phyloP scores from a whole-genome alignment of 2,113 vertebrate genomes.

The Chaetura pelagica region DNA sequence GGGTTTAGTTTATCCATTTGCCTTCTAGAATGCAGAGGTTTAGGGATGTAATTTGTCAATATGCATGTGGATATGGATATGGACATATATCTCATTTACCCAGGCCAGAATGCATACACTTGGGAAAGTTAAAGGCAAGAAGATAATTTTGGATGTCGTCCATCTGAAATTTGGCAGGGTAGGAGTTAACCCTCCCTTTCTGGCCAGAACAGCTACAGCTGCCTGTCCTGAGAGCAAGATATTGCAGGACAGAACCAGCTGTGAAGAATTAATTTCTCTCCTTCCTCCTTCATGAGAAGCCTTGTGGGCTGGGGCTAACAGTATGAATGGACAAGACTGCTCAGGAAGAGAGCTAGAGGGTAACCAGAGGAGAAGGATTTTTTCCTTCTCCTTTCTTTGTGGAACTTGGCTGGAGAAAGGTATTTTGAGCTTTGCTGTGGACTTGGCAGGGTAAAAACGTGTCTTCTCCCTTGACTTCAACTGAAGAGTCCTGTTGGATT shows the following conservation, averaged over 20 bases:
- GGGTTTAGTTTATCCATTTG: background rate
- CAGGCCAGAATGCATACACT: background rate
- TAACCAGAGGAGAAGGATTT: background rate
- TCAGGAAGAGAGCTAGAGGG: background rate
- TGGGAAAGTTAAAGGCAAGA: conserved; percentile 35
- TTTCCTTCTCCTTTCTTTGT: background rate
- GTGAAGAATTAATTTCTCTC: conserved; percentile 33
- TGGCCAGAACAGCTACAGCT: conserved; percentile 38
- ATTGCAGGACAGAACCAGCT: conserved; percentile 56
- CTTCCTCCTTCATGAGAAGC: background rate
- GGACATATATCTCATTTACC: background rate
- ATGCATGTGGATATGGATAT: background rate
- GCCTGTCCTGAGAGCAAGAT: conserved; percentile 39
- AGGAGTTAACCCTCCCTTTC: conserved; percentile 53
- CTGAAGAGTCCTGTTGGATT: background rate
- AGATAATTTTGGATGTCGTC: conserved; percentile 27
- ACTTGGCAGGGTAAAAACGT: background rate
- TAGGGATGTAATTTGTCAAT: background rate
- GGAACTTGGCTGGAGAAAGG: background rate
- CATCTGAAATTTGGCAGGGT: conserved; percentile 41
- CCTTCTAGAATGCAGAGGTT: background rate
- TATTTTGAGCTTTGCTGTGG: conserved; percentile 13
- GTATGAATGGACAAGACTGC: background rate
- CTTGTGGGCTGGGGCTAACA: background rate
- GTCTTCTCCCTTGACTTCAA: conserved; percentile 4